phyloP scores from a whole-genome alignment of 1,140 invertebrate species.

The Caenorhabditis latens region DNA sequence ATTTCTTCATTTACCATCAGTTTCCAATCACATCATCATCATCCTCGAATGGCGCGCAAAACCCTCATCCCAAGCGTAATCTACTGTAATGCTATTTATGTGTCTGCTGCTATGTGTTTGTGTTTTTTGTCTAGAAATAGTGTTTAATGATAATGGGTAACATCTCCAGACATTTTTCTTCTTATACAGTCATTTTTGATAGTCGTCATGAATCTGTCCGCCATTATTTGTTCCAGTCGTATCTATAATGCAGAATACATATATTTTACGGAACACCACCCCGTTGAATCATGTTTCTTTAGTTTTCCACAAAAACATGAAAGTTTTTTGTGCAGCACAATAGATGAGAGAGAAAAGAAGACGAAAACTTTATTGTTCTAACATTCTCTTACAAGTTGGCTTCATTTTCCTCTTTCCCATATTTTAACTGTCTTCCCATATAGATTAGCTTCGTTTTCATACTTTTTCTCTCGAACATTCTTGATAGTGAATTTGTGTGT shows the following conservation, averaged over 20 bases:
- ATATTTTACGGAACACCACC: constrained; percentile 26
- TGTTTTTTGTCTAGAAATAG: neutral
- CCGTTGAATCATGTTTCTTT: constrained; percentile 42
- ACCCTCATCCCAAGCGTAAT: constrained; percentile 30
- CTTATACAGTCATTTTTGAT: neutral
- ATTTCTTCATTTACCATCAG: constrained; percentile 47
- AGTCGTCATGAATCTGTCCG: too few relatives aligned
- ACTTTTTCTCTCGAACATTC: neutral
- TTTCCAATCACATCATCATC: constrained; percentile 41
- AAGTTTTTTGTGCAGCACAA: neutral
- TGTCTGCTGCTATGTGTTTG: constrained; percentile 15
- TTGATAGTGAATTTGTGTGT: neutral
- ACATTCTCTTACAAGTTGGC: neutral
- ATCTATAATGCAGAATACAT: neutral
- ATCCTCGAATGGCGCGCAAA: neutral
- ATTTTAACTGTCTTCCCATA: neutral
- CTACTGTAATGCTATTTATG: constrained; percentile 19
- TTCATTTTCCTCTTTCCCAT: neutral
- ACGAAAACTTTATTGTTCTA: constrained; percentile 6
- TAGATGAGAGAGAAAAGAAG: neutral
- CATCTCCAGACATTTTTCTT: neutral
- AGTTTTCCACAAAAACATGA: constrained; percentile 18
- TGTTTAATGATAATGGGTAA: neutral
- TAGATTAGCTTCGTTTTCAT: constrained; percentile 24
- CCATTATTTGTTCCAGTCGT: neutral